phyloP scores from a whole-genome alignment of 2,113 vertebrate species.

The Clarias batrachus region DNA sequence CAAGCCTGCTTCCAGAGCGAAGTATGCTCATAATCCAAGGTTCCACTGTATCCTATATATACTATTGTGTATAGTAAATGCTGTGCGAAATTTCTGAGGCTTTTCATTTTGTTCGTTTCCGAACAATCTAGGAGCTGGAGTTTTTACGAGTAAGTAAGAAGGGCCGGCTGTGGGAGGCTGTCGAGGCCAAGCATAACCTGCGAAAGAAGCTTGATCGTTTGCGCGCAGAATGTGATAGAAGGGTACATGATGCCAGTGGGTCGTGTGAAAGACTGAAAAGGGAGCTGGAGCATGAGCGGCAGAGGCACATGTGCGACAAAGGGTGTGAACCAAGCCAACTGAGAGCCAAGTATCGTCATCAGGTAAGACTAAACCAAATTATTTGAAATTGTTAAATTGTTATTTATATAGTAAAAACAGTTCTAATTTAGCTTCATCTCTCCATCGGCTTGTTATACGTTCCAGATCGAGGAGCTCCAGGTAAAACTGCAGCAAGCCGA shows the following conservation, averaged over 20 bases:
- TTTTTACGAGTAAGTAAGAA: slow-evolving; percentile 94
- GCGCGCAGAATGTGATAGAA: slow-evolving; percentile 87
- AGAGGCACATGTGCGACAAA: slow-evolving; percentile 88
- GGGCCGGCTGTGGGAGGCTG: slow-evolving; percentile 90
- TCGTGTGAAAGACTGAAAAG: slow-evolving; percentile 83
- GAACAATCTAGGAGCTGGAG: slow-evolving; percentile 88
- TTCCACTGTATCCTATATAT: too few species aligned
- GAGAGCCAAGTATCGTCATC: slow-evolving; percentile 88
- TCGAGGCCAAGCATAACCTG: slow-evolving; percentile 90
- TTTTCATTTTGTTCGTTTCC: not conserved
- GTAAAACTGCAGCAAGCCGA: slow-evolving; percentile 91
- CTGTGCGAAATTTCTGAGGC: not conserved
- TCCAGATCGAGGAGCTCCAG: slow-evolving; percentile 91
- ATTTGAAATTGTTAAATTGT: not conserved
- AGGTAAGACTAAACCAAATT: slow-evolving; percentile 70
- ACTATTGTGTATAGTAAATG: not conserved
- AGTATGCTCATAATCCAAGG: too few species aligned
- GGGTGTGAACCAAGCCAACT: slow-evolving; percentile 88
- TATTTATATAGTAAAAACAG: not conserved
- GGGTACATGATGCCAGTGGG: slow-evolving; percentile 91
- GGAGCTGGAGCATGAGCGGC: slow-evolving; percentile 88
- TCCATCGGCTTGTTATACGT: not conserved
- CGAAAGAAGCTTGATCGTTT: slow-evolving; percentile 94
- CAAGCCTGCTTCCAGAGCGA: too few species aligned
- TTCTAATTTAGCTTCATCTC: not conserved